Percentiles rank a stretch among this genome's conserved stretches.
Conservation (phyloP, 2,797 vertebrate species). For the Ambastaia sidthimunki region DNA sequence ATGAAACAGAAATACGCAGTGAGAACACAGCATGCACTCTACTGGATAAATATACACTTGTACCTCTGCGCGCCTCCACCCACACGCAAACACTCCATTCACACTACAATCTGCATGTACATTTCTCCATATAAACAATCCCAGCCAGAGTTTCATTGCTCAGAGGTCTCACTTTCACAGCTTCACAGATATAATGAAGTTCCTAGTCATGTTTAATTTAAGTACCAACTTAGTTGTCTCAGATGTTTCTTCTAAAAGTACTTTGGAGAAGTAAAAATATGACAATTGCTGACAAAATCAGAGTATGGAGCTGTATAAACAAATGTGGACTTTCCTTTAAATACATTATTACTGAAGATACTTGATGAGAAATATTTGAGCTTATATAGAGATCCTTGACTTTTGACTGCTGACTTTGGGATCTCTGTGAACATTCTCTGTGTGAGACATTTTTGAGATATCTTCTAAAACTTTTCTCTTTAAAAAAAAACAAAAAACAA, state of each 20-base stretch:
- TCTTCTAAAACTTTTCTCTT: too few relatives aligned
- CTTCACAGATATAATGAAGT: not conserved
- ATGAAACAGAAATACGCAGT: constrained; percentile 39
- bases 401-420: too few relatives aligned
- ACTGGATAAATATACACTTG: constrained; percentile 53
- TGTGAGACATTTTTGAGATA: too few relatives aligned
- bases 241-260: not conserved
- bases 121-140: constrained; percentile 4
- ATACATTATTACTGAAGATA: too few relatives aligned
- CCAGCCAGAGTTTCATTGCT: not conserved
- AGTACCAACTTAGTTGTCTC: not conserved
- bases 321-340: not conserved
- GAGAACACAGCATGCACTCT: constrained; percentile 33
- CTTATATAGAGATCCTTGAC: not conserved
- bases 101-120: constrained; percentile 3
- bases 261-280: not conserved
- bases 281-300: not conserved
- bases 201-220: not conserved
- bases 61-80: constrained; percentile 18
- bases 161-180: not conserved
- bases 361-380: not conserved
- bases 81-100: constrained; percentile 10
- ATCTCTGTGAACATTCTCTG: too few relatives aligned
- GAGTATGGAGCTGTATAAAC: not conserved
- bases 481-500: too few relatives aligned